phyloP scores from a whole-genome alignment of 2,888 invertebrate genomes.

The Lithophane socia region DNA sequence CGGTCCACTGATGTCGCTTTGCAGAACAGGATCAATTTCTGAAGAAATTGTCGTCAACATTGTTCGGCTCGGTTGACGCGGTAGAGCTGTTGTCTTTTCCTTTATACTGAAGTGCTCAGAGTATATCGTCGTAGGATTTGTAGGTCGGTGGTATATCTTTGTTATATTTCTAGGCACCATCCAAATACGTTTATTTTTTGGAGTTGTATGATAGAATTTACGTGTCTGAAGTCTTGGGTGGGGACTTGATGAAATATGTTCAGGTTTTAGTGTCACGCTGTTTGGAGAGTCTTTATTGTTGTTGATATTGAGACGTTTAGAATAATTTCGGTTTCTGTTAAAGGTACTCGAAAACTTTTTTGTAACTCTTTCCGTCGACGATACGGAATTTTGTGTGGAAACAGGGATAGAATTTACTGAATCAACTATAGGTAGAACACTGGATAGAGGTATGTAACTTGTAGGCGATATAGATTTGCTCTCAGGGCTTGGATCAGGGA shows the following conservation, averaged over 20 bases:
- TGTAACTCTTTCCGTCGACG: conserved; percentile 76
- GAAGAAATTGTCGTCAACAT: conserved; percentile 85
- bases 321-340: conserved; percentile 81
- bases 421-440: conserved; percentile 71
- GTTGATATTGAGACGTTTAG: conserved; percentile 82
- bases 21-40: conserved; percentile 87
- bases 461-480: conserved; percentile 72
- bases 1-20: conserved; percentile 82
- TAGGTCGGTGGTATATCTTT: conserved; percentile 72
- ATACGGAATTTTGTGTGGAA: conserved; percentile 78
- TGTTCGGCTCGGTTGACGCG: conserved; percentile 73
- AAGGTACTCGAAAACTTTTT: conserved; percentile 76
- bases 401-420: conserved; percentile 68
- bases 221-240: conserved; percentile 78
- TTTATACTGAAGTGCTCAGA: conserved; percentile 85
- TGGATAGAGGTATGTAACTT: conserved; percentile 73
- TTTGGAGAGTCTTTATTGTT: conserved; percentile 83
- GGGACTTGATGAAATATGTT: conserved; percentile 68
- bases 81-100: conserved; percentile 76
- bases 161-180: conserved; percentile 84
- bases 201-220: conserved; percentile 84
- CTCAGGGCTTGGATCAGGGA: conserved; percentile 70
- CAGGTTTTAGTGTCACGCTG: conserved; percentile 80
- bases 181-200: conserved; percentile 84
- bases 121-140: conserved; percentile 83